Conservation (phyloP, 1,140 invertebrate species). For the Procambarus virginalis region DNA sequence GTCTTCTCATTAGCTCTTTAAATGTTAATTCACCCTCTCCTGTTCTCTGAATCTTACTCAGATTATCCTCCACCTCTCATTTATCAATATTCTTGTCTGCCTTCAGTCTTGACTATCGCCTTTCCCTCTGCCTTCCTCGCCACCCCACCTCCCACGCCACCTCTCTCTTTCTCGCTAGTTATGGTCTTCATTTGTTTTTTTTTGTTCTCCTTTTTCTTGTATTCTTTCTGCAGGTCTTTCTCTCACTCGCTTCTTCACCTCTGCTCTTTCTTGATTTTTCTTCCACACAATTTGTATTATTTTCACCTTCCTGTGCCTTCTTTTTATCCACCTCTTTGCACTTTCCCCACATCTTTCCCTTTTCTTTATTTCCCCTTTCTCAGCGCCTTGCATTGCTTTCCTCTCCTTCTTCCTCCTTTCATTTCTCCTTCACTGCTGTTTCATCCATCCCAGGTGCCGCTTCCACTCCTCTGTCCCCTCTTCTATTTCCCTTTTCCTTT, state of each 20-base stretch:
- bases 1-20: too few relatives aligned
- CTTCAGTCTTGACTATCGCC: background rate
- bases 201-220: background rate
- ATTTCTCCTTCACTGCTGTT: background rate
- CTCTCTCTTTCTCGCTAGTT: background rate
- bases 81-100: background rate
- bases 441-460: background rate
- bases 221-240: background rate
- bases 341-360: background rate
- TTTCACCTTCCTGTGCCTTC: background rate
- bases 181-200: background rate
- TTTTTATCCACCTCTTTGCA: background rate
- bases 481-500: background rate
- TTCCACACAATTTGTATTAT: background rate
- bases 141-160: background rate
- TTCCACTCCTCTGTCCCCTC: background rate
- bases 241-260: background rate
- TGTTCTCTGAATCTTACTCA: background rate
- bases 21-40: too few relatives aligned
- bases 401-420: background rate
- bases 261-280: background rate
- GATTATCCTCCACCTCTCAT: background rate
- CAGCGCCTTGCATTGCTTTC: background rate
- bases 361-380: background rate
- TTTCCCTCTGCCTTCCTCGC: background rate